Percentiles rank a stretch among this genome's conserved stretches.
phyloP scores from a whole-genome alignment of 2,888 invertebrate species.

The Anodontia alba region DNA sequence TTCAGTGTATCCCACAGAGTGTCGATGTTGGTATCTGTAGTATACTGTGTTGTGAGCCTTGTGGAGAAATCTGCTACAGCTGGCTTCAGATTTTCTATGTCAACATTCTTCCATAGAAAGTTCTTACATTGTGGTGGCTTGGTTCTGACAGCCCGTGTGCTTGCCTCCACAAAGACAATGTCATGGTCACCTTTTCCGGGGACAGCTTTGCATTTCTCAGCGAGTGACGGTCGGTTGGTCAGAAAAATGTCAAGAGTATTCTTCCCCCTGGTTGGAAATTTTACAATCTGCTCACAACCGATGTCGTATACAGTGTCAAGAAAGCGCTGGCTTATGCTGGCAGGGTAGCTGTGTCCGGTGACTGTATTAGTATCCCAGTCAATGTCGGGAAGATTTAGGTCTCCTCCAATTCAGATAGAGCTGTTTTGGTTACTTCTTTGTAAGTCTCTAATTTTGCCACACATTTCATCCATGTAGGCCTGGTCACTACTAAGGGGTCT shows the following conservation, averaged over 20 bases:
- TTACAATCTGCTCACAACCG: neutral
- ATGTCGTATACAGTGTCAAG: neutral
- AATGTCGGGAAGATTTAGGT: slow-evolving; percentile 20
- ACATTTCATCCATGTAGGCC: slow-evolving; percentile 24
- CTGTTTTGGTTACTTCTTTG: neutral
- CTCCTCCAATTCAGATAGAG: slow-evolving; percentile 13
- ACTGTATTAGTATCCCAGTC: slow-evolving; percentile 15
- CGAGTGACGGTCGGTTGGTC: neutral
- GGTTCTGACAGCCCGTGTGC: neutral
- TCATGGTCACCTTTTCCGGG: neutral
- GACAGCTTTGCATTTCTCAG: neutral
- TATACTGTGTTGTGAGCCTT: too few relatives aligned
- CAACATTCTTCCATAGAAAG: neutral
- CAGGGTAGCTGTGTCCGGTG: neutral
- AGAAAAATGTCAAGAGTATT: neutral
- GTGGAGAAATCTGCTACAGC: too few relatives aligned
- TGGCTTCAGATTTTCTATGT: too few relatives aligned
- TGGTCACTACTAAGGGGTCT: slow-evolving; percentile 21
- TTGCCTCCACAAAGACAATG: neutral
- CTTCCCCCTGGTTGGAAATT: neutral
- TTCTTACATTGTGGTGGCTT: neutral
- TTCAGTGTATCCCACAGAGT: neutral
- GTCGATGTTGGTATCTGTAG: too few relatives aligned
- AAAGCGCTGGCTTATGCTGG: too few relatives aligned
- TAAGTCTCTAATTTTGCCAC: neutral